Percentiles rank a stretch among this genome's conserved stretches.
Evolutionary conservation across 2,888 invertebrate species (phyloP).

Genomic region (Panorpa germanica): DNA sequence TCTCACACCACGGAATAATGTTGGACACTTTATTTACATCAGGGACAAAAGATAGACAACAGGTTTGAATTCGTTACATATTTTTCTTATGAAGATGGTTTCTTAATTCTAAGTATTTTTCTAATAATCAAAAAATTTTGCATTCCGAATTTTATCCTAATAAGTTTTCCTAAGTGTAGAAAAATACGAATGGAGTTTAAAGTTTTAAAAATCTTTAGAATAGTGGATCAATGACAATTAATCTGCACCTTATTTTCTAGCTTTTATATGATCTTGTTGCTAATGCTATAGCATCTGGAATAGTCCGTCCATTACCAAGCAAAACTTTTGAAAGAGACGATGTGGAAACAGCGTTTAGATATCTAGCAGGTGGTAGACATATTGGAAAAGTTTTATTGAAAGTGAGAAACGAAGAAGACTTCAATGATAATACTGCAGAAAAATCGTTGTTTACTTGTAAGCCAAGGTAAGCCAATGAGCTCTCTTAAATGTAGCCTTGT

Average conservation of each 20-base stretch:
- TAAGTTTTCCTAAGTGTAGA: no score
- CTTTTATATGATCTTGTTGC: constrained; percentile 31
- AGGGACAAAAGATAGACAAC: constrained; percentile 43
- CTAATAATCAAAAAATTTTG: constrained; percentile 4
- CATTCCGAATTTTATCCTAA: no score
- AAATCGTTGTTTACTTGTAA: no score
- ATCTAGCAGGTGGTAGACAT: constrained; percentile 51
- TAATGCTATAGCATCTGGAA: constrained; percentile 43
- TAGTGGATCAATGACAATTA: no score
- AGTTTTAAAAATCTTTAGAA: no score
- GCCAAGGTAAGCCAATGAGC: no score
- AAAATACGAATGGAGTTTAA: no score
- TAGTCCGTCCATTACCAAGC: constrained; percentile 45
- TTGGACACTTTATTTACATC: constrained; percentile 70
- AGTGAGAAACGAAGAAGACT: constrained; percentile 17
- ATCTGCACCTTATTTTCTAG: constrained; percentile 15
- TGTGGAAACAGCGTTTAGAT: constrained; percentile 51
- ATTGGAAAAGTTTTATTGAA: constrained; percentile 48
- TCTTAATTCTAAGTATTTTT: constrained; percentile 13
- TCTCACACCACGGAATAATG: constrained; percentile 81
- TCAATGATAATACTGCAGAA: no score
- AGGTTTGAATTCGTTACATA: no score
- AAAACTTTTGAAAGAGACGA: constrained; percentile 43
- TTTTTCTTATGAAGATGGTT: constrained; percentile 32
- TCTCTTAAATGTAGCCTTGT: no score